These are phyloP conservation scores for Petroica traversi DNA, from an alignment of 2,113 vertebrate species.

Conservation along the genomic window DNA sequence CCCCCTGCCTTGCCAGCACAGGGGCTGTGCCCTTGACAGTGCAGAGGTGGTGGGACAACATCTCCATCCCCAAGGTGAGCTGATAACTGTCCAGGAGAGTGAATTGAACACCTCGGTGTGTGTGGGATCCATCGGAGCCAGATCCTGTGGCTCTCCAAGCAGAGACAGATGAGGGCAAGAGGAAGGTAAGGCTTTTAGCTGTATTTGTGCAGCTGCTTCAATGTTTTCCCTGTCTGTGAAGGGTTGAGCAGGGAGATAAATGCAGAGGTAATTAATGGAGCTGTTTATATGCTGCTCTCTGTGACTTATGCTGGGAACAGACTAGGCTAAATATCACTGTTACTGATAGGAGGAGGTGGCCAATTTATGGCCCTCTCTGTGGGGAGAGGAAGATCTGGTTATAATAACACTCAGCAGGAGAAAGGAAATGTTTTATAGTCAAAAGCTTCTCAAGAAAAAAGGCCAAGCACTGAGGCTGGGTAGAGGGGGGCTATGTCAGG, in stretches of 20 bases:
- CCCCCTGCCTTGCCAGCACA: not conserved
- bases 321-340: conserved; percentile 42
- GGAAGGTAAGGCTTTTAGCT: not conserved
- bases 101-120: not conserved
- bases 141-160: rapidly evolving
- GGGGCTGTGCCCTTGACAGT: not conserved
- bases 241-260: not conserved
- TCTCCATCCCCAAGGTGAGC: not conserved
- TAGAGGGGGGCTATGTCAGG: not conserved
- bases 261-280: not conserved
- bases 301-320: not conserved
- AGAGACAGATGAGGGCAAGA: not conserved
- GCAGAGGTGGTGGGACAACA: not conserved
- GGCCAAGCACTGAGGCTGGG: not conserved
- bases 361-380: not conserved
- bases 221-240: not conserved
- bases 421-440: not conserved
- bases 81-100: not conserved
- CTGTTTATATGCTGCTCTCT: not conserved
- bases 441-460: not conserved
- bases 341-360: not conserved
- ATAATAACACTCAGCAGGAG: not conserved
- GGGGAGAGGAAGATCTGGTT: conserved; percentile 25
- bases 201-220: not conserved
- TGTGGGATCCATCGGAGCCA: not conserved